Base-by-base conservation (phyloP, 2,888 invertebrate genomes). In the Cinara cedri region DNA sequence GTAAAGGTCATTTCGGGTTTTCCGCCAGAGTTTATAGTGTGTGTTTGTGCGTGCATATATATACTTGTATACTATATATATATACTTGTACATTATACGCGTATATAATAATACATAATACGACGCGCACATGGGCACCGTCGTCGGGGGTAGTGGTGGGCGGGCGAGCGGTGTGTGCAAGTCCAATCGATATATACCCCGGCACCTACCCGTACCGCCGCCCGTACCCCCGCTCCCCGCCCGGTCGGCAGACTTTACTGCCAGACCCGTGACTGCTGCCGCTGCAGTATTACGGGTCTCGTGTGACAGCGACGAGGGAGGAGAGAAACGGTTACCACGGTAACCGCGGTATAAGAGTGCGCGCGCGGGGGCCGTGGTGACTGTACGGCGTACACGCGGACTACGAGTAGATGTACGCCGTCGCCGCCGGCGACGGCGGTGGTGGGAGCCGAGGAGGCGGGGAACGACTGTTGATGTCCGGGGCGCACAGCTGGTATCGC, bases 401-500 rank as follows among this genome's bases (percentile, higher is more conserved):
- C n/a, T n/a, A 3, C 2, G 24, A 4, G 13, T 57, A 57, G 3
- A 24, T 9, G 13, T 60, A 10, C 34, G 14, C 44, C n/a, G 6
- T 13, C 19, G 9, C 0, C 24, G n/a, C n/a, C n/a, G n/a, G n/a
- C n/a, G n/a, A n/a, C n/a, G n/a, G n/a, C n/a, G n/a, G n/a, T n/a
- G n/a, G n/a, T n/a, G n/a, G 65, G 24, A 0, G 26, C 10, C 24
- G 16, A 44, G 14, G n/a, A 72, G 26, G 26, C n/a, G 46, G 16
- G 57, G 9, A 26, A 72, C 60, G 72, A 72, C 72, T 60, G 72
- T 60, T 72, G 72, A 72, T 60, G 72, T 60, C 44, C 46, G 57
- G 57, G n/a, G 46, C 10, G 1, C 24, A 8, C 66, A 3, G 24
- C 21, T 21, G 57, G 21, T 16, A 3, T 6, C 16, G 16, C 42